Conservation (phyloP, 2,113 vertebrate genomes). For the Polypterus bichir region DNA sequence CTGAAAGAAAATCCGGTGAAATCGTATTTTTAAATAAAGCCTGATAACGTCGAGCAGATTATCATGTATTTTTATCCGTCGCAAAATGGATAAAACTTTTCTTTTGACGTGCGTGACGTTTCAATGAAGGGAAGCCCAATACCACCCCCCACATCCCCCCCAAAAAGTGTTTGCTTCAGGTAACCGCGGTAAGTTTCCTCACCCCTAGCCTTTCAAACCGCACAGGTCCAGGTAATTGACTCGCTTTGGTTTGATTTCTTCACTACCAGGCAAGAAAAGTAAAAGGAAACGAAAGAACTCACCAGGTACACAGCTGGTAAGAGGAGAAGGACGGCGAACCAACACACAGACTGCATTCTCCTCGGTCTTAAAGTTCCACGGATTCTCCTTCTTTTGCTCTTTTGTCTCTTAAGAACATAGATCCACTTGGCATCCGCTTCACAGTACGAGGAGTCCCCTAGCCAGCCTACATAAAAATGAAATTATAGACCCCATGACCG, state of each 20-base stretch:
- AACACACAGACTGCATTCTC: constrained; percentile 86
- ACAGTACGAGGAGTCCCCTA: constrained; percentile 60
- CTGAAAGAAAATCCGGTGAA: too few species aligned
- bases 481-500: constrained; percentile 75
- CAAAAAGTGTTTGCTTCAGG: too few species aligned
- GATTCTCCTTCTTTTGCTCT: constrained; percentile 61
- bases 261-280: background rate
- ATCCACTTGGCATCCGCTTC: constrained; percentile 80
- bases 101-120: too few species aligned
- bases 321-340: constrained; percentile 82
- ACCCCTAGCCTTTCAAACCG: too few species aligned
- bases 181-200: too few species aligned
- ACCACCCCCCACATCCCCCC: too few species aligned
- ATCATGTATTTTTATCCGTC: too few species aligned
- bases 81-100: too few species aligned
- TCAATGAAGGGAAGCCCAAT: too few species aligned
- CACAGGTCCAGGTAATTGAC: too few species aligned
- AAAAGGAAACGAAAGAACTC: constrained; percentile 40
- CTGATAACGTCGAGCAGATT: too few species aligned
- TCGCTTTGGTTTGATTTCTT: background rate
- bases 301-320: constrained; percentile 79
- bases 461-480: constrained; percentile 68
- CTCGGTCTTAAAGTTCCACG: constrained; percentile 75
- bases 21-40: too few species aligned
- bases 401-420: constrained; percentile 76